Conservation (phyloP, 1,140 invertebrate genomes). For the Asbolus verrucosus region DNA sequence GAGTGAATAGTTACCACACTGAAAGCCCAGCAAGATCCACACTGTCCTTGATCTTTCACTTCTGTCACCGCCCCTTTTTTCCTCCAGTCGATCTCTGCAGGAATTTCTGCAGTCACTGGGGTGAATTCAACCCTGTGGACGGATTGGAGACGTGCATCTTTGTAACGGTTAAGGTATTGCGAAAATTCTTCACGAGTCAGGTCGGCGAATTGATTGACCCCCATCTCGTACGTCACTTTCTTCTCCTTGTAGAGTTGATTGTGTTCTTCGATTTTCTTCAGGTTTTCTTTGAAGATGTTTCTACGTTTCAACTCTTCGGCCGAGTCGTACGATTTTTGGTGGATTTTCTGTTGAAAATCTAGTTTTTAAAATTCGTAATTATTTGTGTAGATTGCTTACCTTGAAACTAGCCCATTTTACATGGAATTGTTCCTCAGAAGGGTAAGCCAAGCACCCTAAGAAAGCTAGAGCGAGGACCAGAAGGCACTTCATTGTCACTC, state of each 20-base stretch:
- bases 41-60: conserved; percentile 91
- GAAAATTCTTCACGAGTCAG: conserved; percentile 86
- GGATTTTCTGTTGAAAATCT: neutral
- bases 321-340: conserved; percentile 7
- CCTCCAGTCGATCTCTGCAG: conserved; percentile 86
- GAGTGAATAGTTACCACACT: conserved; percentile 70
- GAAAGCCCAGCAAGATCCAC: conserved; percentile 94
- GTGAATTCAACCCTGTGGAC: conserved; percentile 38
- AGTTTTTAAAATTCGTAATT: no score
- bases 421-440: no score
- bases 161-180: conserved; percentile 70
- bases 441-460: no score
- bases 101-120: conserved; percentile 72
- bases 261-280: conserved; percentile 83
- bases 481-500: no score
- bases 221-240: conserved; percentile 72
- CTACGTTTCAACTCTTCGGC: conserved; percentile 60
- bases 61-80: conserved; percentile 85
- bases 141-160: neutral
- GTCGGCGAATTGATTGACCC: conserved; percentile 81
- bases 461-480: no score
- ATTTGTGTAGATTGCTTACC: no score
- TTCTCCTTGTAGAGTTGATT: conserved; percentile 79
- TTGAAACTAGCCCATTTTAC: no score
- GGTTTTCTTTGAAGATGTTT: conserved; percentile 88